Evolutionary conservation across 35 echinoderm and acorn worm species (phyloP).

Genomic region (Ptychodera flava): DNA sequence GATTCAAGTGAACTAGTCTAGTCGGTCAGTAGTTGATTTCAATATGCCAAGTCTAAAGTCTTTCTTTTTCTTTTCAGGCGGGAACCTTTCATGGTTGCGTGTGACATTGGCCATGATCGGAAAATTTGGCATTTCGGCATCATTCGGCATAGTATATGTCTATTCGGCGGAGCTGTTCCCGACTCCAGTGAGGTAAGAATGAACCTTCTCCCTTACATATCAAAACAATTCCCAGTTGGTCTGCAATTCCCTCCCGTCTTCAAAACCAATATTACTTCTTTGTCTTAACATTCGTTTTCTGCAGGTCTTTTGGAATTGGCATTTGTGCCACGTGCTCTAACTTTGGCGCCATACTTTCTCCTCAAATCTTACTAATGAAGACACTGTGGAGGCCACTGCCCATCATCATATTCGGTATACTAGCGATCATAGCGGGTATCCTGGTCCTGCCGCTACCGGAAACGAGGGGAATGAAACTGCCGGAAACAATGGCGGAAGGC

Average conservation of each 20-base stretch:
- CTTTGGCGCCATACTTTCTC: slow-evolving; percentile 27
- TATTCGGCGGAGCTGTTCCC: slow-evolving; percentile 32
- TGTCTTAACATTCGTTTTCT: background rate
- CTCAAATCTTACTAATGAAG: slow-evolving; percentile 12
- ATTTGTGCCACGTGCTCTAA: slow-evolving; percentile 18
- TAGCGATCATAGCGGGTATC: slow-evolving; percentile 12
- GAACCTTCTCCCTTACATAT: background rate
- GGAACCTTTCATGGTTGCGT: too few species aligned
- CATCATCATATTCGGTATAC: slow-evolving; percentile 9
- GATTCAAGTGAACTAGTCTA: too few species aligned
- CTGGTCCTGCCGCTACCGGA: slow-evolving; percentile 13
- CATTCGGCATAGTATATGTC: slow-evolving; percentile 24
- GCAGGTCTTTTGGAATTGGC: slow-evolving; percentile 23
- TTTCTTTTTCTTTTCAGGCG: too few species aligned
- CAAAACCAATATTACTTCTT: too few species aligned
- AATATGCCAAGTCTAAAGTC: too few species aligned
- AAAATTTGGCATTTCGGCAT: slow-evolving; percentile 30
- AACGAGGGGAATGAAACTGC: slow-evolving; percentile 15
- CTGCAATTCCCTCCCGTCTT: background rate
- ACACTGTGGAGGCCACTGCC: slow-evolving; percentile 18
- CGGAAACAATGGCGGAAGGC: slow-evolving; percentile 23
- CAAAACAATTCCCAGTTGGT: background rate
- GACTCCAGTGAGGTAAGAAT: slow-evolving; percentile 16
- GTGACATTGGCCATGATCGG: slow-evolving; percentile 22
- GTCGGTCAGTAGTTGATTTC: too few species aligned